These are phyloP conservation scores for Taenaris catops DNA, from an alignment of 2,888 invertebrate genomes.

Conservation along the genomic window DNA sequence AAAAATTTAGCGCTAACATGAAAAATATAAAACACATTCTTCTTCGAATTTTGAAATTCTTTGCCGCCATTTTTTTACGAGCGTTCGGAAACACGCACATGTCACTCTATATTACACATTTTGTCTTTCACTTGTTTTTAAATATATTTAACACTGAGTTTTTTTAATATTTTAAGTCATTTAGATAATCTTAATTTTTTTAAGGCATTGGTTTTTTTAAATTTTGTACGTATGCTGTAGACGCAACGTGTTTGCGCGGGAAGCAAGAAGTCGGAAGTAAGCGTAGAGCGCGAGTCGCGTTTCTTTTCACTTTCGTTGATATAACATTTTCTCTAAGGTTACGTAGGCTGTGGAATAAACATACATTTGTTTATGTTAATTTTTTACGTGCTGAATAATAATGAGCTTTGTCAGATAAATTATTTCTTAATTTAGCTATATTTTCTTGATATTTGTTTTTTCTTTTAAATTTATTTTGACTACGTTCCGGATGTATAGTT, in stretches of 20 bases:
- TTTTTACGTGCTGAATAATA: slow-evolving; percentile 10
- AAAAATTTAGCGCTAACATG: slow-evolving; percentile 34
- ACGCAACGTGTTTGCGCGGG: slow-evolving; percentile 52
- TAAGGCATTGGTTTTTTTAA: slow-evolving; percentile 1
- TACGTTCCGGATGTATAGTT: neutral
- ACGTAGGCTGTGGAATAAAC: slow-evolving; percentile 23
- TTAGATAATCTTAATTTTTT: too few species aligned
- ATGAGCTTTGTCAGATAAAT: slow-evolving; percentile 10
- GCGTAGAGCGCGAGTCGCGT: slow-evolving; percentile 36
- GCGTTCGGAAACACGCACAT: slow-evolving; percentile 35
- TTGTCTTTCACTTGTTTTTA: too few species aligned
- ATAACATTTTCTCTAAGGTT: slow-evolving; percentile 32
- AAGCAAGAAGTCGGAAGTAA: slow-evolving; percentile 63
- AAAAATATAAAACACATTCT: slow-evolving; percentile 37
- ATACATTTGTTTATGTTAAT: slow-evolving; percentile 23
- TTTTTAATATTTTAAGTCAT: neutral
- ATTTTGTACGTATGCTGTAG: too few species aligned
- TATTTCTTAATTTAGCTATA: slow-evolving; percentile 11
- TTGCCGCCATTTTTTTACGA: slow-evolving; percentile 45
- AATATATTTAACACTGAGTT: neutral
- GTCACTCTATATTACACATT: slow-evolving; percentile 24
- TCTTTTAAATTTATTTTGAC: neutral
- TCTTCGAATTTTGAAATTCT: slow-evolving; percentile 37
- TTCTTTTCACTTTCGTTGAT: slow-evolving; percentile 65
- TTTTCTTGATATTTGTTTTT: neutral